Base-by-base conservation (phyloP, 92 coral and sea anemone genomes). In the Actinostola sp. region DNA sequence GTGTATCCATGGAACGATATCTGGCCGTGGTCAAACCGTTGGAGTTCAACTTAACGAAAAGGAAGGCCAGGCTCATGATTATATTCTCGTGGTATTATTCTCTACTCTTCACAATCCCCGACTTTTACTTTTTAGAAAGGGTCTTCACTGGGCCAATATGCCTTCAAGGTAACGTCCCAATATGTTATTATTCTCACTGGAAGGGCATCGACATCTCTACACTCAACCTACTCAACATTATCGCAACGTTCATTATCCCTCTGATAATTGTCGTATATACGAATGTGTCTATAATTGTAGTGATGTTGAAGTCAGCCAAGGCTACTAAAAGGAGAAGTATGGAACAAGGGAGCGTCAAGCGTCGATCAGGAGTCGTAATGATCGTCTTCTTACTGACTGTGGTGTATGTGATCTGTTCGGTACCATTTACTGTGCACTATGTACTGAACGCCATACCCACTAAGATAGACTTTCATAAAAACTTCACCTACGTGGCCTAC, bases 1-100 rank as follows among this genome's bases (percentile, higher is more conserved):
- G 92, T 36, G 91, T 93, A 8, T 84, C 98, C 0, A 82, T 86
- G 19, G 98, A 93, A 51, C 87, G 97, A 60, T 93, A 89, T 66
- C 63, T 93, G 27, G 98, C 98, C 8, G 93, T 91, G 8, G 89
- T 91, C 4, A 78, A 79, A 51, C 98, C 98, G 21, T 67, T 90
- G 36, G 97, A 90, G 61, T 90, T 90, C 63, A 70, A 76, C 36
- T 67, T 90, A 1, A 77, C 78, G 35, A 84, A 70, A 50, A 71
- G 71, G 42, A 77, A 78, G 35, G 91, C 97, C 55, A 54, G 70
- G 60, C 75, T 87, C 0, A 83, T 90, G 88, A 83, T 86, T 0
- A 26, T 84, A 2, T 90, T 90, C 41, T 83, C 89, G 26, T 90
- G 97, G 97, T 90, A 90, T 55, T 90, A 90, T 55, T 84, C 97